Base-by-base conservation (phyloP, 2,888 invertebrate species). In the Marasmarcha lunaedactyla region DNA sequence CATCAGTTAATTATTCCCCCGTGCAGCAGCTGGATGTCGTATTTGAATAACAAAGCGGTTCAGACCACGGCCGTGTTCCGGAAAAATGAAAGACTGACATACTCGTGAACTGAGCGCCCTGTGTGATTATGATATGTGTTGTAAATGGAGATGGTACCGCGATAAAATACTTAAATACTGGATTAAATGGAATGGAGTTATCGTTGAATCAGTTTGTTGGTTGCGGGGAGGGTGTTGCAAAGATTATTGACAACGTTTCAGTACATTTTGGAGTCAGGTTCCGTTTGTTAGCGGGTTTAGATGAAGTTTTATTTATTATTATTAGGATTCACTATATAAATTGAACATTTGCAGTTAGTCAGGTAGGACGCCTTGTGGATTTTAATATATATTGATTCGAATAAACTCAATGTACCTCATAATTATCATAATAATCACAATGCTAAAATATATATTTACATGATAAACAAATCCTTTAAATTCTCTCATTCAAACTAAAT, bases 41-140 rank as follows among this genome's bases (percentile, higher is more conserved):
- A 77, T 77, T 71, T 74, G 61, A 73, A 77, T 77, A 76, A 77
- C 77, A 77, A 77, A 71, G 67, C 53, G 55, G 48, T 20, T 20
- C 56, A 63, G 67, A 63, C 65, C 66, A 64, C 54, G 47, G 50
- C 59, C 46, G 55, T 50, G 57, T 52, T 46, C 54, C 58, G 65
- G 65, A 59, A 71, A 71, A 71, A 63, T 49, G 67, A 58, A 55
- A 66, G 71, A 70, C 62, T 73, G 71, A 74, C 72, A 67, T 58
- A 46, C 27, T 20, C 20, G n/a, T 26, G 14, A 15, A 25, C 14
- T 26, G 13, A 11, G 11, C n/a, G 52, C 51, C 20, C 49, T 45
- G 45, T 49, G 47, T 46, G 51, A 47, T 51, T 50, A 48, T 54
- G 46, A 47, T 49, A 48, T 44, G 47, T 33, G 30, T 20, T 12